Evolutionary conservation across 2,888 invertebrate genomes (phyloP).

Genomic region (Acronicta aceris): DNA sequence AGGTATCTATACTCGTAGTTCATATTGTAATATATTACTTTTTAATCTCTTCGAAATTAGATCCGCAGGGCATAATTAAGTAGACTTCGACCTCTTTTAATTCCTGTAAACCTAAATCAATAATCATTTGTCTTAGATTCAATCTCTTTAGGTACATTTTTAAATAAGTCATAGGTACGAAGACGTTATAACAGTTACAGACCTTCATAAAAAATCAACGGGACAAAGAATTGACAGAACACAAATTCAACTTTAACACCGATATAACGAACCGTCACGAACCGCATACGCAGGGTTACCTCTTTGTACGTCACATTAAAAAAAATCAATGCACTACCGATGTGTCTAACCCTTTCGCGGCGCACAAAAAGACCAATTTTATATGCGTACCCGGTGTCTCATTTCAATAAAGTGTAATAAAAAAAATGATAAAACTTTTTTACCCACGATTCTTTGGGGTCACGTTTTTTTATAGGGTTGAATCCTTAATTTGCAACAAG

Average conservation of each 20-base stretch:
- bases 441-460: slow-evolving; percentile 88
- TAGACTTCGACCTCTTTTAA: no score
- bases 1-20: not conserved
- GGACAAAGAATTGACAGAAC: slow-evolving; percentile 52
- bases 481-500: slow-evolving; percentile 89
- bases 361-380: slow-evolving; percentile 86
- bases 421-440: slow-evolving; percentile 86
- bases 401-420: slow-evolving; percentile 87
- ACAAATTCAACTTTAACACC: slow-evolving; percentile 83
- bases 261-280: slow-evolving; percentile 82
- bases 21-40: not conserved
- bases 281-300: slow-evolving; percentile 81
- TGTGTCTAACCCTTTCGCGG: slow-evolving; percentile 80
- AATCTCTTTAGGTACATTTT: not conserved
- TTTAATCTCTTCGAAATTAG: not conserved
- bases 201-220: slow-evolving; percentile 5
- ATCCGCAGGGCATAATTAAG: no score
- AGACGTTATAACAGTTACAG: slow-evolving; percentile 5
- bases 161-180: not conserved
- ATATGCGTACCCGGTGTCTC: slow-evolving; percentile 88
- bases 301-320: slow-evolving; percentile 67
- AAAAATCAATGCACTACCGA: slow-evolving; percentile 75
- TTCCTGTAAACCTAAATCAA: no score
- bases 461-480: slow-evolving; percentile 82
- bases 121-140: not conserved